Conservation (phyloP, 1,140 invertebrate genomes). For the Thrips palmi region DNA sequence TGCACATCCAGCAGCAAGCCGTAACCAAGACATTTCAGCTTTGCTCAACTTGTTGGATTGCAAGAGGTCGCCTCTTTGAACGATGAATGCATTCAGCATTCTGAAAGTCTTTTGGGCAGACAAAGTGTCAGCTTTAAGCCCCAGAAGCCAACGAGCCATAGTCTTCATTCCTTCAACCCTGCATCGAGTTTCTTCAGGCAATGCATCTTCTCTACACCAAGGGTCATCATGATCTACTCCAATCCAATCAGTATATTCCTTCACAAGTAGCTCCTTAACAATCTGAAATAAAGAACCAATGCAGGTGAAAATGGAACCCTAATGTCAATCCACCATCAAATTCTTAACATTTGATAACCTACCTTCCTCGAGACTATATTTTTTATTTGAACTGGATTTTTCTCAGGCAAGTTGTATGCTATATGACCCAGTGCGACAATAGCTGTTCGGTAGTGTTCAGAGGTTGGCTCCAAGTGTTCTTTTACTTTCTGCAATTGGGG, state of each 20-base stretch:
- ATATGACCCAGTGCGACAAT: slow-evolving; percentile 90
- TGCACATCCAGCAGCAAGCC: slow-evolving; percentile 77
- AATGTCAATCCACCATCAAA: not conserved
- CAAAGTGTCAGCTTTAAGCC: slow-evolving; percentile 70
- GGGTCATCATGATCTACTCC: slow-evolving; percentile 31
- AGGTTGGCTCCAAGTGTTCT: slow-evolving; percentile 53
- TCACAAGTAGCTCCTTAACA: slow-evolving; percentile 85
- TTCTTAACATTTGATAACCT: slow-evolving; percentile 15
- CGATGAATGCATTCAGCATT: slow-evolving; percentile 76
- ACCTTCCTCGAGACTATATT: slow-evolving; percentile 85
- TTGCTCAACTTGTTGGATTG: slow-evolving; percentile 38
- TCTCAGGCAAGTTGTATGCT: slow-evolving; percentile 75
- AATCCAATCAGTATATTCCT: slow-evolving; percentile 31
- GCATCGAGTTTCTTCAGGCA: slow-evolving; percentile 80
- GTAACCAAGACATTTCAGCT: slow-evolving; percentile 83
- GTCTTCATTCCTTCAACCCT: slow-evolving; percentile 87
- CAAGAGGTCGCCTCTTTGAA: slow-evolving; percentile 68
- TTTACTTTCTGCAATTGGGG: slow-evolving; percentile 35
- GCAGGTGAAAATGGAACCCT: not conserved
- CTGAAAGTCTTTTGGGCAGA: slow-evolving; percentile 88
- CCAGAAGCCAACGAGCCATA: slow-evolving; percentile 88
- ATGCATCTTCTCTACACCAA: slow-evolving; percentile 75
- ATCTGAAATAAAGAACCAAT: slow-evolving; percentile 33
- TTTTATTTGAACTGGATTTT: slow-evolving; percentile 77
- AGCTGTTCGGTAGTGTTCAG: slow-evolving; percentile 74